Percentiles rank a stretch among this genome's conserved stretches.
Evolutionary conservation across 2,797 vertebrate species (phyloP).

Genomic region (Psittacula derbiana): DNA sequence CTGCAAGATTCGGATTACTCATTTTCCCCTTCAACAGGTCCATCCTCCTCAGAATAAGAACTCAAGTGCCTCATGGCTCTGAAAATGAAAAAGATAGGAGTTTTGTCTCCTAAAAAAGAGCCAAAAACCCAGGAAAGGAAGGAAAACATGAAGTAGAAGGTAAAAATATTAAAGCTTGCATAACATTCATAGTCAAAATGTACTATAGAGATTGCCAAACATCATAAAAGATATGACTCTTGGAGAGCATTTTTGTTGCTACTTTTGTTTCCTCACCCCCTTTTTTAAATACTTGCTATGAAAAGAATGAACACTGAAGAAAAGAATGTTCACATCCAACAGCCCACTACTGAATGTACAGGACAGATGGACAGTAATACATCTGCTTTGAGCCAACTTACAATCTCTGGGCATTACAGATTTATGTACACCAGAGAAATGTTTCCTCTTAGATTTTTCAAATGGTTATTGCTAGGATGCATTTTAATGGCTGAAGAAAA

Average conservation of each 20-base stretch:
- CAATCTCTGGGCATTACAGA: background rate
- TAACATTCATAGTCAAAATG: background rate
- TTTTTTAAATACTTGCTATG: background rate
- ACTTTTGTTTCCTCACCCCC: background rate
- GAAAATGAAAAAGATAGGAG: background rate
- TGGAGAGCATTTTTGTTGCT: background rate
- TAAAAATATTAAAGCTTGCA: background rate
- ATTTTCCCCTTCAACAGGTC: slow-evolving; percentile 42
- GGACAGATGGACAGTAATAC: background rate
- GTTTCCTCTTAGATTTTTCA: background rate
- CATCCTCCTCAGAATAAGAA: slow-evolving; percentile 12
- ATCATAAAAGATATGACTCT: background rate
- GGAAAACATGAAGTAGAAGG: background rate
- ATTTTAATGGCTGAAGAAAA: background rate
- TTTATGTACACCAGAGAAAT: background rate
- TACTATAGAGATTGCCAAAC: background rate
- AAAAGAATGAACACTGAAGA: background rate
- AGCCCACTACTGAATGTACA: background rate
- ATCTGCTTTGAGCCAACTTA: background rate
- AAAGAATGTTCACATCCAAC: background rate
- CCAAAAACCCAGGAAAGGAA: background rate
- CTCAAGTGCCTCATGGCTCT: background rate
- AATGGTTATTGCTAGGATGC: background rate
- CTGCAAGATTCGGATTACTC: background rate
- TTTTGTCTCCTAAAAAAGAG: background rate